phyloP scores from a whole-genome alignment of 2,113 vertebrate genomes.

The Rhizomys pruinosus region DNA sequence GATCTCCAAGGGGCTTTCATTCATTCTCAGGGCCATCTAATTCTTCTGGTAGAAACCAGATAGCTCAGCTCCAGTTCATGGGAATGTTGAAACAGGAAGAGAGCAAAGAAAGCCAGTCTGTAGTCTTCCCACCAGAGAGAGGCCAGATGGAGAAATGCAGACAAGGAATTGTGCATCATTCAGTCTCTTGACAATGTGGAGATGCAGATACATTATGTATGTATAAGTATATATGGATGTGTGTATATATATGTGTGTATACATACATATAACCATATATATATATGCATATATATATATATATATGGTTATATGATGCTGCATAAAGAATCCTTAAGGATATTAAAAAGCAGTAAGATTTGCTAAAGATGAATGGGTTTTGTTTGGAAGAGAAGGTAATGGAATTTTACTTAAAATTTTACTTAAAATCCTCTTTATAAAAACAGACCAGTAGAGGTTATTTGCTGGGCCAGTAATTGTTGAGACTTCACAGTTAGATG shows the following conservation, averaged over 20 bases:
- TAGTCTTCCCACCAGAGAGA: not conserved
- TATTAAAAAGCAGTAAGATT: not conserved
- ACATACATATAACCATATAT: no score
- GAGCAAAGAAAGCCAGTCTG: not conserved
- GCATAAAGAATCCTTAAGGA: not conserved
- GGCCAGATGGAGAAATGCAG: not conserved
- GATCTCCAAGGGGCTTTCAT: not conserved
- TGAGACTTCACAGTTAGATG: no score
- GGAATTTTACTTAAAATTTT: conserved; percentile 8
- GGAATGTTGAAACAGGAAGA: not conserved
- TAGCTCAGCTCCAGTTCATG: not conserved
- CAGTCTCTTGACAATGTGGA: not conserved
- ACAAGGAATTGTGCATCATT: not conserved
- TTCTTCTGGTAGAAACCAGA: not conserved
- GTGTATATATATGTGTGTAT: no score
- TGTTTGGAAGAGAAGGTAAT: conserved; percentile 19
- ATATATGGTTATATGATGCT: not conserved
- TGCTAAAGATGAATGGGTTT: not conserved
- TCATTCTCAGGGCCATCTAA: not conserved
- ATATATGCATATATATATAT: no score
- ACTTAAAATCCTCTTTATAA: not conserved
- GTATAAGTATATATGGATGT: no score
- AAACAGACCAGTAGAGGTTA: not conserved
- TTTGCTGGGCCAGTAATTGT: no score
- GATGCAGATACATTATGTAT: no score